phyloP scores from a whole-genome alignment of 2,797 vertebrate genomes.

The Myripristis jacobus region DNA sequence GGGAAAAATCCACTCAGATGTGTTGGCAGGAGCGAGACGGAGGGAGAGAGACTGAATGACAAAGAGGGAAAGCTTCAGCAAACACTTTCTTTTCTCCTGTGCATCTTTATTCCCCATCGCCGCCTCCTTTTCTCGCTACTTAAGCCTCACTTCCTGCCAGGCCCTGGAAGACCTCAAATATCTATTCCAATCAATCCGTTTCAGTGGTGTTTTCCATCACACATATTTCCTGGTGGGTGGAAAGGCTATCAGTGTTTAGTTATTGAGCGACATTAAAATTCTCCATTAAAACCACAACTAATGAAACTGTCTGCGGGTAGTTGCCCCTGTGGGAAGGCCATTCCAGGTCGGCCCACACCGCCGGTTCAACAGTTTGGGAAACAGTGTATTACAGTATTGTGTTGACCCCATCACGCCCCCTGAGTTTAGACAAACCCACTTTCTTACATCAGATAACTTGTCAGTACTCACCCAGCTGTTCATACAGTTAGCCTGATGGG shows the following conservation, averaged over 20 bases:
- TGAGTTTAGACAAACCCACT: constrained; percentile 26
- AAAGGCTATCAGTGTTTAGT: not conserved
- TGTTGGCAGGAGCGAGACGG: constrained; percentile 38
- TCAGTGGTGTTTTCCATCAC: constrained; percentile 11
- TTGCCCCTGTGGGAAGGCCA: constrained; percentile 4
- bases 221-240: not conserved
- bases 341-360: constrained; percentile 10
- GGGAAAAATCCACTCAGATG: constrained; percentile 57
- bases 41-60: constrained; percentile 4
- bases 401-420: constrained; percentile 8
- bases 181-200: not conserved
- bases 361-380: constrained; percentile 12
- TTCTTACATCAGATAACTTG: constrained; percentile 41
- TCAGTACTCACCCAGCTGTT: constrained; percentile 41
- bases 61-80: constrained; percentile 18
- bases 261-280: constrained; percentile 1
- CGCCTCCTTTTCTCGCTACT: not conserved
- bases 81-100: constrained; percentile 12
- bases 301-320: not conserved
- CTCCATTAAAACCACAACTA: not conserved
- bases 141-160: not conserved
- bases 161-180: not conserved
- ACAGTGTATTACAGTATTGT: constrained; percentile 4
- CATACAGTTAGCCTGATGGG: constrained; percentile 37
- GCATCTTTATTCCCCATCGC: constrained; percentile 3